These are phyloP conservation scores for Drosophila kikkawai DNA, from an alignment of 1,140 invertebrate genomes.

Conservation along the genomic window DNA sequence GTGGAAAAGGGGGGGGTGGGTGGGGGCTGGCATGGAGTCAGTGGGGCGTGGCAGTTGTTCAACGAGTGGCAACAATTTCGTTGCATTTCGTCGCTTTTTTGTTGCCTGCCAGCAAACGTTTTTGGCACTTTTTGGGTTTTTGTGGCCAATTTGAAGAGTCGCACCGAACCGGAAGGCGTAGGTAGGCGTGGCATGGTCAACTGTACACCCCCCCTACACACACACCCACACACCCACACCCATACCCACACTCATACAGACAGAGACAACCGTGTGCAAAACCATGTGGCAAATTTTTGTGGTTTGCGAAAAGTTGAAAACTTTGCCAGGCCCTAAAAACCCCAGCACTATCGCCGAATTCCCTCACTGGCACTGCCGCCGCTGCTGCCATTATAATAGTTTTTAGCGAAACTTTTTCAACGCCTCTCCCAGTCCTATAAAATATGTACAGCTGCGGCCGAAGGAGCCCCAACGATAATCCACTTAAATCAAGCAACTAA, in stretches of 20 bases:
- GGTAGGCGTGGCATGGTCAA: conserved; percentile 49
- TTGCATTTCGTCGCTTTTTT: conserved; percentile 39
- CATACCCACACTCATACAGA: neutral
- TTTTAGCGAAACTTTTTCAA: conserved; percentile 11
- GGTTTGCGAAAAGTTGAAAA: conserved; percentile 77
- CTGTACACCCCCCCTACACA: neutral
- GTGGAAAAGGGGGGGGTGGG: neutral
- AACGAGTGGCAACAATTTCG: conserved; percentile 77
- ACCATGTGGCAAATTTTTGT: conserved; percentile 77
- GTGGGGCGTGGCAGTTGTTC: conserved; percentile 55
- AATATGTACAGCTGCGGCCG: conserved; percentile 17
- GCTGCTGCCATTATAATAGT: conserved; percentile 23
- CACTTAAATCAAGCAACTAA: conserved; percentile 1
- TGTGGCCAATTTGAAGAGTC: conserved; percentile 75
- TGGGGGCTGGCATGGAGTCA: conserved; percentile 11
- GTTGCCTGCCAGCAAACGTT: conserved; percentile 58
- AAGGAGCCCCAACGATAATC: neutral
- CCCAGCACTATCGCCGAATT: neutral
- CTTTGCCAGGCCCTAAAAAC: conserved; percentile 38
- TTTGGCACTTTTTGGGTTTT: conserved; percentile 73
- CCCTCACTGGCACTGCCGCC: neutral
- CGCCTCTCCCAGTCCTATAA: neutral
- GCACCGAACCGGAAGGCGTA: conserved; percentile 35
- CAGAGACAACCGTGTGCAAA: conserved; percentile 42
- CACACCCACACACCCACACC: neutral